These are phyloP conservation scores for Halocaridina rubra DNA, from an alignment of 2,888 invertebrate species.

Conservation along the genomic window DNA sequence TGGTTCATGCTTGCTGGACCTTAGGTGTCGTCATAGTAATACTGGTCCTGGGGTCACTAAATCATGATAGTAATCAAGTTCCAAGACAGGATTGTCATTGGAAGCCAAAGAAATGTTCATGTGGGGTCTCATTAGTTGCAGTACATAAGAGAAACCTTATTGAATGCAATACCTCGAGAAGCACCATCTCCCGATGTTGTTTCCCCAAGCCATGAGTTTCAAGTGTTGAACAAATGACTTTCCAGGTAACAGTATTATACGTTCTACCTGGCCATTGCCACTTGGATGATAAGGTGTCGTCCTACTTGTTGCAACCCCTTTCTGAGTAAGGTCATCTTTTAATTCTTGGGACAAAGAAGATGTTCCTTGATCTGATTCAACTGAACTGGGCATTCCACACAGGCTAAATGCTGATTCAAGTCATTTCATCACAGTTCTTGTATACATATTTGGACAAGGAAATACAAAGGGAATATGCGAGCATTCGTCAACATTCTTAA, in stretches of 20 bases:
- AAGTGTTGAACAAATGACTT: slow-evolving; percentile 41
- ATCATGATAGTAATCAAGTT: not conserved
- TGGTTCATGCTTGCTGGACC: no score
- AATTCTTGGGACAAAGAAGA: slow-evolving; percentile 63
- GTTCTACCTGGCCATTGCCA: slow-evolving; percentile 57
- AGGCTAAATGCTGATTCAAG: slow-evolving; percentile 57
- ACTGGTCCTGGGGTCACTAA: not conserved
- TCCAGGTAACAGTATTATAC: slow-evolving; percentile 63
- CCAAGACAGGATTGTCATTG: slow-evolving; percentile 24
- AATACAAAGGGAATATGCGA: slow-evolving; percentile 52
- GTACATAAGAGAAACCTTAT: slow-evolving; percentile 54
- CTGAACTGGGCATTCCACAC: slow-evolving; percentile 58
- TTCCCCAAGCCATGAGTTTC: no score
- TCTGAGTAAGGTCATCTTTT: slow-evolving; percentile 31
- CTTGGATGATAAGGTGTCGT: slow-evolving; percentile 57
- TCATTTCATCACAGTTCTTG: slow-evolving; percentile 49
- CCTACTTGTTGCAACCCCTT: slow-evolving; percentile 60
- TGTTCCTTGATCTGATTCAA: slow-evolving; percentile 62
- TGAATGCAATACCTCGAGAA: slow-evolving; percentile 53
- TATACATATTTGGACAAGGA: slow-evolving; percentile 57
- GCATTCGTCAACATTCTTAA: slow-evolving; percentile 64
- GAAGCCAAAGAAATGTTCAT: slow-evolving; percentile 44
- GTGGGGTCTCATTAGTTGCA: slow-evolving; percentile 40
- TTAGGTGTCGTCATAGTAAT: not conserved
- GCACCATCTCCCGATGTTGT: slow-evolving; percentile 38